These are phyloP conservation scores for Thelaira solivaga DNA, from an alignment of 2,888 invertebrate species.

Conservation along the genomic window DNA sequence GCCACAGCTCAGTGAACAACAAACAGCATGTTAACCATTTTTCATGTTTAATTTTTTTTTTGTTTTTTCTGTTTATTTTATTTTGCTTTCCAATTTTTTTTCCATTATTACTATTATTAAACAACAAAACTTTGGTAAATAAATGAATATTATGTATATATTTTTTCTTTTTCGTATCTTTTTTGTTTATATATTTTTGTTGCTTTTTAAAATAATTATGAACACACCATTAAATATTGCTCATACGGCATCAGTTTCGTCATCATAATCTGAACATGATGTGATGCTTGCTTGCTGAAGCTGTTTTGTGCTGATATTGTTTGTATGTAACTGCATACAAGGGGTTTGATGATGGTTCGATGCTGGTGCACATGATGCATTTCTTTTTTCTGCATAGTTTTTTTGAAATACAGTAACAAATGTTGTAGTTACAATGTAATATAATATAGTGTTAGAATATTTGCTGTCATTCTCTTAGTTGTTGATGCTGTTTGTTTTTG, in stretches of 20 bases:
- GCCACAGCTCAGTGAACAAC: too few relatives aligned
- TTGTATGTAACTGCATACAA: neutral
- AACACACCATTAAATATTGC: neutral
- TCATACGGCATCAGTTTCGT: constrained; percentile 4
- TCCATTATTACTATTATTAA: too few relatives aligned
- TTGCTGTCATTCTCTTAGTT: neutral
- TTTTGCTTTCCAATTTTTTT: too few relatives aligned
- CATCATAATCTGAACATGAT: neutral
- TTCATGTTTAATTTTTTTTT: too few relatives aligned
- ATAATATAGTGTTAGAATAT: neutral
- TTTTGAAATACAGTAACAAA: neutral
- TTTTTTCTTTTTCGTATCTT: too few relatives aligned
- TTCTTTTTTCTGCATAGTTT: too few relatives aligned
- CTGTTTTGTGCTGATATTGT: too few relatives aligned
- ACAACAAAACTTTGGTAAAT: too few relatives aligned
- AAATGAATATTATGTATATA: too few relatives aligned
- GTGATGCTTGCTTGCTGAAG: neutral
- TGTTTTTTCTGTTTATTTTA: too few relatives aligned
- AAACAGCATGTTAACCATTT: too few relatives aligned
- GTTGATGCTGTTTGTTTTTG: too few relatives aligned
- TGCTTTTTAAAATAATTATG: neutral
- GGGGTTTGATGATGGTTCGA: neutral
- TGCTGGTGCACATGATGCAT: neutral
- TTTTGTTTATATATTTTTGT: neutral
- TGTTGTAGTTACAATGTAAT: neutral